Evolutionary conservation across 1,140 invertebrate genomes (phyloP).

Genomic region (Drosophila ficusphila): DNA sequence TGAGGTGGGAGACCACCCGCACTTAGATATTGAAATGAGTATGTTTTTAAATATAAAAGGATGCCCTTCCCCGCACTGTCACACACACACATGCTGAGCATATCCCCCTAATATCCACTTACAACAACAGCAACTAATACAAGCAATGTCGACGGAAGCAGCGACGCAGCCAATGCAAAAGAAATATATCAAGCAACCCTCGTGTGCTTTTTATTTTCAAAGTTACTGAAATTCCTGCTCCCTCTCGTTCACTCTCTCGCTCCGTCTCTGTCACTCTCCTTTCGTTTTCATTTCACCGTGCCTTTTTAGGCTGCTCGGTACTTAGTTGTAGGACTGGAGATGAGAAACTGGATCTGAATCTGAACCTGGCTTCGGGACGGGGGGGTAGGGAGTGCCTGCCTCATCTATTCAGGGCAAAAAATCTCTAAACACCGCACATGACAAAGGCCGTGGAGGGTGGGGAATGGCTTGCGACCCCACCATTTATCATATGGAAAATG

Average conservation of each 20-base stretch:
- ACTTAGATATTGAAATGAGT: slow-evolving; percentile 81
- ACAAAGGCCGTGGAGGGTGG: slow-evolving; percentile 18
- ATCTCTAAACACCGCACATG: slow-evolving; percentile 66
- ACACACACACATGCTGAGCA: background rate
- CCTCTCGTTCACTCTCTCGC: background rate
- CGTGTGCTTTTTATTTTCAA: slow-evolving; percentile 75
- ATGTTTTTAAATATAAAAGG: slow-evolving; percentile 80
- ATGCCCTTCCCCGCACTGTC: slow-evolving; percentile 46
- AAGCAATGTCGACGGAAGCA: slow-evolving; percentile 8
- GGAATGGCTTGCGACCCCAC: slow-evolving; percentile 21
- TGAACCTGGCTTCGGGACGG: background rate
- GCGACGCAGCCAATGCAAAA: slow-evolving; percentile 61
- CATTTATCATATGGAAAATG: slow-evolving; percentile 49
- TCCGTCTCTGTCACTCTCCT: slow-evolving; percentile 32
- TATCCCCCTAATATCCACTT: slow-evolving; percentile 66
- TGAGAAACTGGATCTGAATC: background rate
- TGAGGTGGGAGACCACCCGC: slow-evolving; percentile 45
- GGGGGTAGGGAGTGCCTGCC: background rate
- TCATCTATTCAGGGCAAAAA: slow-evolving; percentile 44
- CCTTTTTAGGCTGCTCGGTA: slow-evolving; percentile 29
- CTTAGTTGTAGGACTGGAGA: slow-evolving; percentile 31
- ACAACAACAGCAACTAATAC: slow-evolving; percentile 68
- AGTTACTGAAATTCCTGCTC: slow-evolving; percentile 31
- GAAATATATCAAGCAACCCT: slow-evolving; percentile 82
- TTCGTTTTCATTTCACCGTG: slow-evolving; percentile 53